phyloP scores from a whole-genome alignment of 2,797 vertebrate genomes.

The Coendou prehensilis region DNA sequence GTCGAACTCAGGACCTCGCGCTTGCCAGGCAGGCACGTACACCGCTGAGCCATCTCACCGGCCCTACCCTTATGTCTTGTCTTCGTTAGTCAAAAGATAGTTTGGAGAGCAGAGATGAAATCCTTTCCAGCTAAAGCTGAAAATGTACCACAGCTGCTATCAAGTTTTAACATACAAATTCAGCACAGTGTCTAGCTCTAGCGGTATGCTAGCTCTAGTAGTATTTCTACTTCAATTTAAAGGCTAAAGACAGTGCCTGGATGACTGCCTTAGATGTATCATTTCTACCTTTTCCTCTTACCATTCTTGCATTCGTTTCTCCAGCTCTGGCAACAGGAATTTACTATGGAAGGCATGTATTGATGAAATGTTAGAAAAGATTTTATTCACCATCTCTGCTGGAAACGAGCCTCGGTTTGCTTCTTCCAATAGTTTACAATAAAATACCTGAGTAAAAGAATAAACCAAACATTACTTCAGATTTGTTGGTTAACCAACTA shows the following conservation, averaged over 20 bases:
- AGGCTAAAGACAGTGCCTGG: neutral
- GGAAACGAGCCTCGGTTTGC: slow-evolving; percentile 96
- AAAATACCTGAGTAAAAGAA: slow-evolving; percentile 93
- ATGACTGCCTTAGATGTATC: neutral
- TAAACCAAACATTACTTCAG: slow-evolving; percentile 23
- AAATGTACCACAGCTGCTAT: neutral
- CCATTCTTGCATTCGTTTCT: slow-evolving; percentile 99
- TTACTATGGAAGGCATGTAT: slow-evolving; percentile 97
- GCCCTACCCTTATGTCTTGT: neutral
- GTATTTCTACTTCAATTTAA: slow-evolving; percentile 5
- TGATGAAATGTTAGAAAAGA: slow-evolving; percentile 98
- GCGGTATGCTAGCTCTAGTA: neutral
- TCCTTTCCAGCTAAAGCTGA: neutral
- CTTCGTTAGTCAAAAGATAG: neutral
- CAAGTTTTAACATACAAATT: neutral
- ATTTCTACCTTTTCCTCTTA: slow-evolving; percentile 87
- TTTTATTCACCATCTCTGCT: slow-evolving; percentile 96
- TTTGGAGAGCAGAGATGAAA: slow-evolving; percentile 28
- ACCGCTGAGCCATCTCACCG: too few species aligned
- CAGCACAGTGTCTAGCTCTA: neutral
- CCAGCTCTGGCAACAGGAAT: slow-evolving; percentile 97
- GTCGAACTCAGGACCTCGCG: too few species aligned
- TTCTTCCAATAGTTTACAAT: slow-evolving; percentile 95
- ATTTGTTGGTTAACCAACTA: neutral
- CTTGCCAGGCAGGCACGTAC: too few species aligned